Evolutionary conservation across 2,113 vertebrate genomes (phyloP), one percentile per base, ranked within the genome.

Genomic region (Hemiprocne comata): DNA sequence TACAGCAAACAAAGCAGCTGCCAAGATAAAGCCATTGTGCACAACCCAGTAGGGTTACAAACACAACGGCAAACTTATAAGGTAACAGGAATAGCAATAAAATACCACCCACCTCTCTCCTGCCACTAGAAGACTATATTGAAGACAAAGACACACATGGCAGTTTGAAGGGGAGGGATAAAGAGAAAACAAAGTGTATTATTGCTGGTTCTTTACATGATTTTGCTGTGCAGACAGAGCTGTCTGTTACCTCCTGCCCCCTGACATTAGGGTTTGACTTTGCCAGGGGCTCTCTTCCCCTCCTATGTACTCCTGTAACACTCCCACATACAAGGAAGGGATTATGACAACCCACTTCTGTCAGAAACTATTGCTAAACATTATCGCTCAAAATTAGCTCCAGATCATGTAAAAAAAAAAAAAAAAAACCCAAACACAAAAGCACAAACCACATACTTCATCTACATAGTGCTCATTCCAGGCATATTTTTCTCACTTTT

Each of bases 1-100:
- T 82, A 93, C 64, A 91, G 82, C 76, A 94, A 96, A 91, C 79
- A 95, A 93, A 96, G 91, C 82, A 83, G 76, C 48, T 96, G 93
- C 90, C 97, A 94, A 97, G 90, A 94, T 81, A 94, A 96, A 95
- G 82, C 79, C 79, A 85, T 42, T 71, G 61, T 57, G n/a, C 10
- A 6, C 79, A 94, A 61, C 54, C 34, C 82, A 87, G 87, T n/a
- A 87, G 73, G 66, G 75, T 62, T 90, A 92, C 55, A 77, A 62
- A 86, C 0, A 58, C 36, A 93, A 44, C 3, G 16, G 80, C 40
- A 89, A 83, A 65, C 74, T 77, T 60, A 55, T 93, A 94, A 94
- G 73, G 40, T 48, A 92, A 87, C 36, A 83, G 13, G 58, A 83
- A 65, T 25, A 90, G 38, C 70, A 90, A 89, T 34, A 34, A 94